These are phyloP conservation scores for Poecilia picta DNA, from an alignment of 2,797 vertebrate genomes.

Conservation along the genomic window DNA sequence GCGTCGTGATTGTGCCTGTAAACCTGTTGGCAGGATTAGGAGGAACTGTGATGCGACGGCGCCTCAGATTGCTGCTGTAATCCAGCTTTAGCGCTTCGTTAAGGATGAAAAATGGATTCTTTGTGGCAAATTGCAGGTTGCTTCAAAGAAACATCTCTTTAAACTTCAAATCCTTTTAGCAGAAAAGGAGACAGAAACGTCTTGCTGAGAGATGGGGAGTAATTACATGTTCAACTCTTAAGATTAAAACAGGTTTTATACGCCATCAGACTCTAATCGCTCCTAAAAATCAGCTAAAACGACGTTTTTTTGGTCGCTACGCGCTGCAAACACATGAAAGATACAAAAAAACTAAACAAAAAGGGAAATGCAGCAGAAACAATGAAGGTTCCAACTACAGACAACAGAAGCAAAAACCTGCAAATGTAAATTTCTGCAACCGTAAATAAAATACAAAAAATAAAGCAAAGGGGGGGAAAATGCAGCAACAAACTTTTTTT, in stretches of 20 bases:
- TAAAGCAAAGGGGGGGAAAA: too few species aligned
- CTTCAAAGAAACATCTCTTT: constrained; percentile 30
- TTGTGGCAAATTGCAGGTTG: constrained; percentile 23
- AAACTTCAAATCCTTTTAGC: background rate
- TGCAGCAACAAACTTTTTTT: too few species aligned
- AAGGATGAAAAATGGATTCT: constrained; percentile 15
- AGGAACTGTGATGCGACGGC: constrained; percentile 2
- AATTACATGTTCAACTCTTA: background rate
- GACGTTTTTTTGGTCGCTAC: too few species aligned
- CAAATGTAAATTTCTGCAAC: too few species aligned
- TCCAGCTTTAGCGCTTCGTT: constrained; percentile 18
- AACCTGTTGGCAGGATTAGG: constrained; percentile 48
- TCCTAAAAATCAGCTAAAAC: too few species aligned
- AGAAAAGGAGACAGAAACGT: constrained; percentile 5
- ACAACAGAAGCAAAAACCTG: too few species aligned
- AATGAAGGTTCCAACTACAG: too few species aligned
- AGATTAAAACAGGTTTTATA: background rate
- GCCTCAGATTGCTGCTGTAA: constrained; percentile 7
- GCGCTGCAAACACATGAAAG: too few species aligned
- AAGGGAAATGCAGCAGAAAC: too few species aligned
- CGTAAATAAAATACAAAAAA: too few species aligned
- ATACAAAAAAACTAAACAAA: too few species aligned
- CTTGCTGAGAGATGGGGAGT: background rate
- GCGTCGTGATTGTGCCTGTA: constrained; percentile 2
- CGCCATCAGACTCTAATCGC: too few species aligned